Percentiles rank a stretch among this genome's conserved stretches.
These are phyloP conservation scores for Trichosurus vulpecula DNA, from an alignment of 2,797 vertebrate genomes.

Conservation along the genomic window DNA sequence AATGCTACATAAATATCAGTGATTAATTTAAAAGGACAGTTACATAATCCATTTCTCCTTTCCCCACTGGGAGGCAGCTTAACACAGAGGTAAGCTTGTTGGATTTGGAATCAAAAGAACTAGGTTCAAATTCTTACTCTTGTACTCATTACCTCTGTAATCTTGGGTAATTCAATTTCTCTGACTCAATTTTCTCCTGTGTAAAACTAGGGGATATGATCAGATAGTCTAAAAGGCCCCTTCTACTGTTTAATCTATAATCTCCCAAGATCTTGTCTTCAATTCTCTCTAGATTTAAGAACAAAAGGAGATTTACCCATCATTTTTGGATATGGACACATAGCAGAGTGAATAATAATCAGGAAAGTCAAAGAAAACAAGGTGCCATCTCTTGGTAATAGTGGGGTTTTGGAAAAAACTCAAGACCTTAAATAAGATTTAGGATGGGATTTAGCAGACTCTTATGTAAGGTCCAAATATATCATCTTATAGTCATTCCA, in stretches of 20 bases:
- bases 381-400: not conserved
- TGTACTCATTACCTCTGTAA: not conserved
- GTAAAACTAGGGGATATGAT: not conserved
- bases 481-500: not conserved
- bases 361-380: not conserved
- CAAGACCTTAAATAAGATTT: conserved; percentile 20
- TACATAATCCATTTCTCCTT: not conserved
- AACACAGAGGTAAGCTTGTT: not conserved
- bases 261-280: not conserved
- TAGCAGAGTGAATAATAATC: conserved; percentile 2
- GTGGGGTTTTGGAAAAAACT: conserved; percentile 40
- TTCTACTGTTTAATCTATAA: not conserved
- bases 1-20: not conserved
- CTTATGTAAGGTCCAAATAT: conserved; percentile 21
- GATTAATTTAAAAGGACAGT: not conserved
- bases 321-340: not conserved
- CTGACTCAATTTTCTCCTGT: not conserved
- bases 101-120: not conserved
- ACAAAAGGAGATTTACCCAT: not conserved
- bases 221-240: not conserved
- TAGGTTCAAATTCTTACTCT: not conserved
- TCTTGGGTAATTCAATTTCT: not conserved
- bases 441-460: not conserved
- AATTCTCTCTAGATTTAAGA: not conserved
- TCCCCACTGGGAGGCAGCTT: not conserved